Percentiles rank a stretch among this genome's conserved stretches.
phyloP scores from a whole-genome alignment of 2,113 vertebrate genomes.

The Tursiops truncatus region DNA sequence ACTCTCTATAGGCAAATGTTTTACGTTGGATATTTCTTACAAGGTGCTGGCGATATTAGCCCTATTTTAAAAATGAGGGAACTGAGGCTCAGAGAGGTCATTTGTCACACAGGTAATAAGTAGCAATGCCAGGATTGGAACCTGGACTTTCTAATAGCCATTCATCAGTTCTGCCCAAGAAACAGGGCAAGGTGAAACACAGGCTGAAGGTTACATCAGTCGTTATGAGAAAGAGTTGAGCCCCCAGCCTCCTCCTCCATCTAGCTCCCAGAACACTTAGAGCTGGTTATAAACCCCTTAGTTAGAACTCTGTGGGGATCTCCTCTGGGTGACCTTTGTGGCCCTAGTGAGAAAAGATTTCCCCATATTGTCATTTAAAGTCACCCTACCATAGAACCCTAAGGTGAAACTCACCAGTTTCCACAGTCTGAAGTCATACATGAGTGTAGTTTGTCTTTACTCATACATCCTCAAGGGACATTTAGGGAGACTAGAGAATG shows the following conservation, averaged over 20 bases:
- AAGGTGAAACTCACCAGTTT: background rate
- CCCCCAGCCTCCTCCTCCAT: background rate
- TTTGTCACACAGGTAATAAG: background rate
- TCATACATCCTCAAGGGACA: background rate
- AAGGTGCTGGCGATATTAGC: background rate
- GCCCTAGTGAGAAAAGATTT: background rate
- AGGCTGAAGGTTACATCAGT: background rate
- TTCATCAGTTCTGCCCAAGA: background rate
- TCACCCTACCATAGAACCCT: background rate
- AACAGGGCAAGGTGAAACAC: background rate
- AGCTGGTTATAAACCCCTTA: background rate
- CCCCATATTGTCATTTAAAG: background rate
- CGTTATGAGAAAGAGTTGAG: background rate
- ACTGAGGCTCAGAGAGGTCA: background rate
- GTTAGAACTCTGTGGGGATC: background rate
- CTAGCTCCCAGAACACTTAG: background rate
- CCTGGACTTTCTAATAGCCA: background rate
- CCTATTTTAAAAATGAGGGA: slow-evolving; percentile 30
- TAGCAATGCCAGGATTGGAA: background rate
- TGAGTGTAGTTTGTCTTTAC: background rate
- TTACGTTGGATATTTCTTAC: background rate
- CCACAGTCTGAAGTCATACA: background rate
- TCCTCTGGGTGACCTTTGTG: background rate
- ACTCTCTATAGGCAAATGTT: background rate
- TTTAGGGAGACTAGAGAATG: background rate